Evolutionary conservation across 2,888 invertebrate genomes (phyloP).

Genomic region (Adelphocoris suturalis): DNA sequence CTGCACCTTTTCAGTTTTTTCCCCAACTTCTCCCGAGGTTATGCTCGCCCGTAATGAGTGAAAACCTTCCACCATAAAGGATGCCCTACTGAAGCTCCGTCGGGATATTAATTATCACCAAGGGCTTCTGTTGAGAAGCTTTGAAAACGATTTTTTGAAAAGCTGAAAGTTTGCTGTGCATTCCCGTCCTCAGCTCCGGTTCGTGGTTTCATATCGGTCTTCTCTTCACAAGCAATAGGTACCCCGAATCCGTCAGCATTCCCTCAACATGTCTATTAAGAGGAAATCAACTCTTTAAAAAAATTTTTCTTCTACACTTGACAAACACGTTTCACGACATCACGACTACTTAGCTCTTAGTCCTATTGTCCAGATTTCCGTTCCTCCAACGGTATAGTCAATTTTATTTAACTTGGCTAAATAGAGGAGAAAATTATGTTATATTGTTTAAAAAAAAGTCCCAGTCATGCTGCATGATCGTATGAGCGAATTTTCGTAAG

Average conservation of each 20-base stretch:
- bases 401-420: no score
- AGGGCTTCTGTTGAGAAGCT: conserved; percentile 24
- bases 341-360: no score
- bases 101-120: conserved; percentile 48
- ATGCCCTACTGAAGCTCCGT: conserved; percentile 44
- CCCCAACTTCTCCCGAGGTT: conserved; percentile 41
- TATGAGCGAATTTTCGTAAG: no score
- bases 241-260: not conserved
- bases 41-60: conserved; percentile 42
- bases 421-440: no score
- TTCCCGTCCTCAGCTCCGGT: not conserved
- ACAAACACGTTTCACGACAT: no score
- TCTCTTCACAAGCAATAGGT: not conserved
- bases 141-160: conserved; percentile 44
- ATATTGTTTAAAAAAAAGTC: no score
- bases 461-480: no score
- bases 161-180: conserved; percentile 29
- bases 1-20: conserved; percentile 44
- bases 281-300: no score
- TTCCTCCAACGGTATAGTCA: no score
- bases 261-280: no score
- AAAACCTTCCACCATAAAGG: conserved; percentile 48
- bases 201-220: not conserved
- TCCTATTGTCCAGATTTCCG: no score
- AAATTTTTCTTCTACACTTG: no score